Conservation (phyloP, 2,797 vertebrate species). For the Euphonia xanthogaster region DNA sequence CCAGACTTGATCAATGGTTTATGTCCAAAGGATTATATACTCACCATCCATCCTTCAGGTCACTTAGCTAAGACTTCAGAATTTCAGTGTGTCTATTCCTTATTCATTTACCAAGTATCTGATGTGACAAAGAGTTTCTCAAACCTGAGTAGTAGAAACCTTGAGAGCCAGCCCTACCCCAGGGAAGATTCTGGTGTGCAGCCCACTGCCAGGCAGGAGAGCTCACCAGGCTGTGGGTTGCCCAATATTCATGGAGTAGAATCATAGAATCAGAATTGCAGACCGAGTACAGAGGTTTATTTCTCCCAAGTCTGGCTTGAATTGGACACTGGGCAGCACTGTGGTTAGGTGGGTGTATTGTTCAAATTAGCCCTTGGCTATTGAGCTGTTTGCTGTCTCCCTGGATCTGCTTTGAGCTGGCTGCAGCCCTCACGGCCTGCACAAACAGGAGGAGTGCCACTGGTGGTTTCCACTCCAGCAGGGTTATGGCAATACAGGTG, state of each 20-base stretch:
- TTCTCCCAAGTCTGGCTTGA: neutral
- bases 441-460: fast-evolving
- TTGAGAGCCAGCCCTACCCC: neutral
- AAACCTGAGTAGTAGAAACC: neutral
- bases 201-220: neutral
- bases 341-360: neutral
- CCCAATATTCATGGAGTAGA: neutral
- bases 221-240: neutral
- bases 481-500: neutral
- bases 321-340: neutral
- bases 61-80: neutral
- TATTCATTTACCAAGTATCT: neutral
- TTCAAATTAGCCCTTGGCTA: neutral
- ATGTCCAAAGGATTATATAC: neutral
- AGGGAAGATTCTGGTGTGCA: neutral
- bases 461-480: neutral
- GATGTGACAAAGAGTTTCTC: neutral
- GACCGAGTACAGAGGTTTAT: neutral
- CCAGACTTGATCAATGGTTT: neutral
- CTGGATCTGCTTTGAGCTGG: neutral
- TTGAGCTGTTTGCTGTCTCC: neutral
- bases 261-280: neutral
- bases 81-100: neutral
- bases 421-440: neutral
- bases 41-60: neutral